Percentiles rank a stretch among this genome's conserved stretches.
These are phyloP conservation scores for Heliconius erato DNA, from an alignment of 2,888 invertebrate genomes.

Conservation along the genomic window DNA sequence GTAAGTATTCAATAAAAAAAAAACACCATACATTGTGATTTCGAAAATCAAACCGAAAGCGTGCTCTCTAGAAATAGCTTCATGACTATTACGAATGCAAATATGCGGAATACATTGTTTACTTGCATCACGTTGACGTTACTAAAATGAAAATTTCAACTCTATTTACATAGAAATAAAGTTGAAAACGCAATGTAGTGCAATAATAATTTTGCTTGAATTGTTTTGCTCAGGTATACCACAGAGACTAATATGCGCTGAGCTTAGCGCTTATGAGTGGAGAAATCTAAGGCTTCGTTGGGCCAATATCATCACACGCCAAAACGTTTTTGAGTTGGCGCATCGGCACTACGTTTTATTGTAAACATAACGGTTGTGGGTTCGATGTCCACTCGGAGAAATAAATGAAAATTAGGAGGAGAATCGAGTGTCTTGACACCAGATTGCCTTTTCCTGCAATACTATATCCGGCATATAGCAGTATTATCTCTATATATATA, in stretches of 20 bases:
- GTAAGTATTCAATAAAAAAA: neutral
- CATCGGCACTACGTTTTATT: neutral
- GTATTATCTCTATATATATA: too few relatives aligned
- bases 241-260: conserved; percentile 50
- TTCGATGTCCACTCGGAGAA: neutral
- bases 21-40: conserved; percentile 10
- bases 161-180: conserved; percentile 1
- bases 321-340: neutral
- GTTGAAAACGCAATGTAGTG: conserved; percentile 24
- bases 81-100: conserved; percentile 48
- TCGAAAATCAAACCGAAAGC: conserved; percentile 20
- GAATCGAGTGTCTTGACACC: too few relatives aligned
- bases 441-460: too few relatives aligned
- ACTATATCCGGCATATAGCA: too few relatives aligned
- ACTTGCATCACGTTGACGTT: conserved; percentile 44
- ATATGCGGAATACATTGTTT: conserved; percentile 51
- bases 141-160: conserved; percentile 13
- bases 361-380: neutral
- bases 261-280: conserved; percentile 49
- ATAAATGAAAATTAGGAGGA: neutral
- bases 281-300: conserved; percentile 43
- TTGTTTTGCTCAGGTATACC: conserved; percentile 51
- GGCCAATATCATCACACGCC: conserved; percentile 20
- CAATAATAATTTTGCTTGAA: conserved; percentile 46
- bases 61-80: conserved; percentile 31